Evolutionary conservation across 2,888 invertebrate genomes (phyloP).

Genomic region (Molorchus minor): DNA sequence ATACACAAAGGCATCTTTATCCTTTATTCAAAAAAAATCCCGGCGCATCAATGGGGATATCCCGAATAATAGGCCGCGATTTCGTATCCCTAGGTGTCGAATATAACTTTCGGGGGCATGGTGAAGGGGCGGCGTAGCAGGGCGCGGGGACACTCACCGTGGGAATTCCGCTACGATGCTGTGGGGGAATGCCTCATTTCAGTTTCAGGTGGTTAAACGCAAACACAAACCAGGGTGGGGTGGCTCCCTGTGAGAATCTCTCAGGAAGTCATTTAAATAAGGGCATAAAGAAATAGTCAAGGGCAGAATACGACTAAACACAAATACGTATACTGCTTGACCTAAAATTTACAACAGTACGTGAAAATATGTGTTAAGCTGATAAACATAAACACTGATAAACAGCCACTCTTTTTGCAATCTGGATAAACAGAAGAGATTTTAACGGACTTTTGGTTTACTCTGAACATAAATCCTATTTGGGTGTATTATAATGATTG

Average conservation of each 20-base stretch:
- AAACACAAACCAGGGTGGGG: conserved; percentile 9
- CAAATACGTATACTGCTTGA: no score
- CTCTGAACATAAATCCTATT: no score
- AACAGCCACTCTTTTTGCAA: no score
- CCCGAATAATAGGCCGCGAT: not conserved
- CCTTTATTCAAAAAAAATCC: no score
- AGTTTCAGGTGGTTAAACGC: conserved; percentile 17
- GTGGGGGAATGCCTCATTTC: conserved; percentile 15
- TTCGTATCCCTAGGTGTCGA: not conserved
- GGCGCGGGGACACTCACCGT: conserved; percentile 11
- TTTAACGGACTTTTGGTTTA: no score
- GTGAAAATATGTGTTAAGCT: no score
- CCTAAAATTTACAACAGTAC: not conserved
- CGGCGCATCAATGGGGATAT: no score
- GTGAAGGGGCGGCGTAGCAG: conserved; percentile 7
- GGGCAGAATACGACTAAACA: not conserved
- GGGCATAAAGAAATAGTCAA: not conserved
- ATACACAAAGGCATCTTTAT: no score
- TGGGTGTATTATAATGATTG: no score
- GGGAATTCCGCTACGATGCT: not conserved
- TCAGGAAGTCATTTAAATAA: not conserved
- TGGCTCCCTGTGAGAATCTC: conserved; percentile 16
- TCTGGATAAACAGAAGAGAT: no score
- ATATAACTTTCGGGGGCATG: not conserved
- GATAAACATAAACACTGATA: no score